A percentile compares a stretch with the other conserved stretches of the same genome.
These are phyloP conservation scores for Vicugna pacos DNA, from an alignment of 2,113 vertebrate genomes.

Conservation along the genomic window DNA sequence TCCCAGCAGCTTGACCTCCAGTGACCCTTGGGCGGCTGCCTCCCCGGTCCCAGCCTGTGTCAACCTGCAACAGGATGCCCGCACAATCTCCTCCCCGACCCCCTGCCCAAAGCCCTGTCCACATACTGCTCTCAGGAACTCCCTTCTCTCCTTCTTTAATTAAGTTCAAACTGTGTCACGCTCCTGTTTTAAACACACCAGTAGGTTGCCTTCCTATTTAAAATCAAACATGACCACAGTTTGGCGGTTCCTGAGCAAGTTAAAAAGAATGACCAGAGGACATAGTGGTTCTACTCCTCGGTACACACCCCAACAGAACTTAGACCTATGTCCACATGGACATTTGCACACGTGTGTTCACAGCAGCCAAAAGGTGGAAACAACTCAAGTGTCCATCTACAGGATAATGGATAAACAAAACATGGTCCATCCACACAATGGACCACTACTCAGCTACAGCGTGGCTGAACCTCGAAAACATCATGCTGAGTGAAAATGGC, in stretches of 20 bases:
- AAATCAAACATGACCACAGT: background rate
- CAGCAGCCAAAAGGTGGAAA: background rate
- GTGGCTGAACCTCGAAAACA: no score
- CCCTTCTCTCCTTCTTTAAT: background rate
- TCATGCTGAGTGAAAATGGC: background rate
- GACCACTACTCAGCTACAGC: background rate
- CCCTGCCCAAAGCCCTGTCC: background rate
- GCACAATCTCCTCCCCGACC: background rate
- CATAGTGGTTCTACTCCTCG: background rate
- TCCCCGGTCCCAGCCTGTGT: background rate
- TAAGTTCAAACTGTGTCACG: background rate
- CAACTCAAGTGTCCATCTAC: fast-evolving
- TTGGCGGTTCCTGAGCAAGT: background rate
- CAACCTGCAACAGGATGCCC: background rate
- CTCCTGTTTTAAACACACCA: background rate
- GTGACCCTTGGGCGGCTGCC: background rate
- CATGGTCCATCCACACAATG: fast-evolving
- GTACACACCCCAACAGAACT: fast-evolving
- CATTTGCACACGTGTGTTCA: fast-evolving
- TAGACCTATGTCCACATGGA: fast-evolving
- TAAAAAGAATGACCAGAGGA: background rate
- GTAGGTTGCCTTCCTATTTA: background rate
- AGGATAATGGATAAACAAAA: background rate
- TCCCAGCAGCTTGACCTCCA: background rate
- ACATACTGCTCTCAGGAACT: background rate